Evolutionary conservation across 2,888 invertebrate genomes (phyloP), one percentile per base, ranked within the genome.

Genomic region (Fragum whitleyi): DNA sequence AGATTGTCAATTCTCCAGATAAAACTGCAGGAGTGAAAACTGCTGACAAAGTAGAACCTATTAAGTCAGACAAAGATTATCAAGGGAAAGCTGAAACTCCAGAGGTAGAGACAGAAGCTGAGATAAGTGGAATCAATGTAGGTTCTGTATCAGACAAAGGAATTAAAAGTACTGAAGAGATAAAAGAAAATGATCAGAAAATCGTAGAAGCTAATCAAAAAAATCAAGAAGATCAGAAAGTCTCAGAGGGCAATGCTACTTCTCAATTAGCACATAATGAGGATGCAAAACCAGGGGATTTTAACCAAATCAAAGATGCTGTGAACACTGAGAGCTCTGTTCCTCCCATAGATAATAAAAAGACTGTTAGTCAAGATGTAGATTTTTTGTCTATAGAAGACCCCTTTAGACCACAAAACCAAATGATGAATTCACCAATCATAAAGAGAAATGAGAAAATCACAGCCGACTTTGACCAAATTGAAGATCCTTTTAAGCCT

Each of bases 1-100:
- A 88, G 42, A 68, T 88, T 61, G 57, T 74, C 23, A 85, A 81
- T 73, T 83, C 83, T 11, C 85, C 82, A 70, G 76, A 55, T 53
- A 36, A 51, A 36, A 36, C 28, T 23, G 23, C 39, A 39, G 39
- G 39, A 39, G 39, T 14, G 14, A 6, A 6, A 9, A 14, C 47
- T 47, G 47, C n/a, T 47, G 47, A 47, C 47, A 47, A 47, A 47
- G 9, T 9, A 6, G 32, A 36, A 9, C 5, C 9, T 36, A 9
- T 36, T 36, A 36, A 51, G 16, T 14, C 14, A n/a, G 51, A 51
- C 5, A 51, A n/a, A 7, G 51, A 2, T 7, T 7, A 16, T 51
- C 19, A 51, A 51, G 51, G 51, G 3, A 14, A 6, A 36, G 9
- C 9, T 36, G 32, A 9, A 9, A 36, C 5, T 9, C 32, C 32